Evolutionary conservation across 2,113 vertebrate genomes (phyloP).

Genomic region (Mesitornis unicolor): DNA sequence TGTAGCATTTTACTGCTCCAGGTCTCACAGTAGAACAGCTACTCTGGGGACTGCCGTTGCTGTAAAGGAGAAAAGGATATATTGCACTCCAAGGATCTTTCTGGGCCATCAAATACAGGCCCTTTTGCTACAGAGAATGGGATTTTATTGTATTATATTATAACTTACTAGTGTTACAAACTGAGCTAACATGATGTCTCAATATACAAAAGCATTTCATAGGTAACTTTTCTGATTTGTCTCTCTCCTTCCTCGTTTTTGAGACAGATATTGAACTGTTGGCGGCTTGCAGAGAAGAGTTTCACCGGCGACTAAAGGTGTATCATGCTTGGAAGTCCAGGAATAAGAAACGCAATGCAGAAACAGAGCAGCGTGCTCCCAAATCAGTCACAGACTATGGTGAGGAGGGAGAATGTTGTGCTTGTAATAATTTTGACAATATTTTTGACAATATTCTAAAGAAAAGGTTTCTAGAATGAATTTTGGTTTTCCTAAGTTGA

Average conservation of each 20-base stretch:
- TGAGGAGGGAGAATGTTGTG: constrained; percentile 61
- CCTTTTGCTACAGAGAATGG: background rate
- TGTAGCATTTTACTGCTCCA: background rate
- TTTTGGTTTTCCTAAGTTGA: background rate
- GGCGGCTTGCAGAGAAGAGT: constrained; percentile 96
- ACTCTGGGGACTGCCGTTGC: background rate
- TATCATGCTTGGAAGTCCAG: constrained; percentile 98
- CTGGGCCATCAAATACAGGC: background rate
- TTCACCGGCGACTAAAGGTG: constrained; percentile 94
- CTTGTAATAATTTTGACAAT: background rate
- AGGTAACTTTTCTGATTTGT: background rate
- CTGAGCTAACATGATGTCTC: background rate
- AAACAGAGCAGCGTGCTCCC: constrained; percentile 88
- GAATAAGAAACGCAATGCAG: constrained; percentile 95
- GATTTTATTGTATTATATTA: background rate
- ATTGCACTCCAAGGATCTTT: background rate
- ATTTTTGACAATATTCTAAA: background rate
- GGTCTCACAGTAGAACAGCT: background rate
- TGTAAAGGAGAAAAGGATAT: background rate
- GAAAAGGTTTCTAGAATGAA: background rate
- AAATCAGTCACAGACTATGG: constrained; percentile 94
- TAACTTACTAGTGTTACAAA: background rate
- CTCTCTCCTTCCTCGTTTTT: background rate
- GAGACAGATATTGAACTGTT: constrained; percentile 91
- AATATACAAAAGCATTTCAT: background rate